Conservation (phyloP, 2,797 vertebrate species). For the Hydrophis major region DNA sequence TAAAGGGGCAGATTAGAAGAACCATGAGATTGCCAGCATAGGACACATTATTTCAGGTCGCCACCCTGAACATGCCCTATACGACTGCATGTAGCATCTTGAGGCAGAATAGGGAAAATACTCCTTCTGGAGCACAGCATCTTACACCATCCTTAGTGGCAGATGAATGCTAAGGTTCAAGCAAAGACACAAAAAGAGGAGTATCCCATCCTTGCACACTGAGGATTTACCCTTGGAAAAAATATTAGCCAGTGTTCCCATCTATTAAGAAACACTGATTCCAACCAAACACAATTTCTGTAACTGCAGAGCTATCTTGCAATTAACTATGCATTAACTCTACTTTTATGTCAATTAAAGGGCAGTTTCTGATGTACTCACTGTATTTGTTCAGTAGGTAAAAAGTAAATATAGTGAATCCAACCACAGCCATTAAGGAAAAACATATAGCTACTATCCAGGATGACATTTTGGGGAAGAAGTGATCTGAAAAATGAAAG, state of each 20-base stretch:
- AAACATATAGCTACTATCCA: slow-evolving; percentile 10
- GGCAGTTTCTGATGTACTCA: background rate
- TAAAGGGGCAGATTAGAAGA: background rate
- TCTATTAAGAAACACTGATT: background rate
- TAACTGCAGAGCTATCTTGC: background rate
- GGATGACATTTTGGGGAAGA: background rate
- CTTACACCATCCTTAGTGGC: background rate
- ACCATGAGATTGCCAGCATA: background rate
- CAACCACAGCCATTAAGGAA: background rate
- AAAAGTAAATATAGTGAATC: background rate
- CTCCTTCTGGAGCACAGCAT: background rate
- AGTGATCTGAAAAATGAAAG: background rate
- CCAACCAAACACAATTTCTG: background rate
- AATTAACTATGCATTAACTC: background rate
- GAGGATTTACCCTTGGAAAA: background rate
- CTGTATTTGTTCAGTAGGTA: slow-evolving; percentile 10
- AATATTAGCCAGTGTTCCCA: background rate
- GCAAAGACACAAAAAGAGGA: background rate
- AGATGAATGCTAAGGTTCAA: background rate
- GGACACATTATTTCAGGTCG: background rate
- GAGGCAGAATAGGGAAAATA: background rate
- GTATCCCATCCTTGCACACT: background rate
- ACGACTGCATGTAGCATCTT: background rate
- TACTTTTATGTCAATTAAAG: background rate
- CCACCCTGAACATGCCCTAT: background rate